A percentile compares a stretch with the other conserved stretches of the same genome.
Evolutionary conservation across 2,888 invertebrate species (phyloP).

Genomic region (Archips crataeganus): DNA sequence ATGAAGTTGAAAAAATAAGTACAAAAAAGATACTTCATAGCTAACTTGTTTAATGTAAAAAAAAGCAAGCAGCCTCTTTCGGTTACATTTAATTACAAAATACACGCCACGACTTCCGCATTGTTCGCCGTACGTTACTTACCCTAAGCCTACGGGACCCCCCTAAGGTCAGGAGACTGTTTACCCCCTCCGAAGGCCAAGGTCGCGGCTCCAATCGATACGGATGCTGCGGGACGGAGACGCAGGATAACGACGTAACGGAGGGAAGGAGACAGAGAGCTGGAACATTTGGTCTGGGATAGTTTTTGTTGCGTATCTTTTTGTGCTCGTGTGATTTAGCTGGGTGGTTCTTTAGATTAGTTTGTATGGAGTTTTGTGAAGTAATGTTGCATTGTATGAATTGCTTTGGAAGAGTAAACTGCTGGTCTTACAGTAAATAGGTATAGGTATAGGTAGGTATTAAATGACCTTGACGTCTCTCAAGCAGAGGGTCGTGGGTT

Average conservation of each 20-base stretch:
- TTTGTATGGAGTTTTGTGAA: too few species aligned
- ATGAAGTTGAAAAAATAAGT: too few species aligned
- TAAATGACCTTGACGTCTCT: too few species aligned
- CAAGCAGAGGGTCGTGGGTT: too few species aligned
- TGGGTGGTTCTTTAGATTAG: not conserved
- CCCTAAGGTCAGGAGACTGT: constrained; percentile 64
- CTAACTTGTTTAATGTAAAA: too few species aligned
- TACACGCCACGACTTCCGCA: not conserved
- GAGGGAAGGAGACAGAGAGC: not conserved
- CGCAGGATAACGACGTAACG: constrained; percentile 33
- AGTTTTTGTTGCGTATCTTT: constrained; percentile 1
- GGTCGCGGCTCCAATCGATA: constrained; percentile 74
- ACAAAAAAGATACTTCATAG: too few species aligned
- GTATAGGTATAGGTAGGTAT: too few species aligned
- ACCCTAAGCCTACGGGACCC: not conserved
- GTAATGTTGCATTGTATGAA: too few species aligned
- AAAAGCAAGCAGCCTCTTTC: too few species aligned
- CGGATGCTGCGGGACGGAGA: constrained; percentile 71
- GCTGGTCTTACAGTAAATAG: too few species aligned
- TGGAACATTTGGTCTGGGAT: not conserved
- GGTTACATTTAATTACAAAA: too few species aligned
- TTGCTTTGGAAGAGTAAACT: too few species aligned
- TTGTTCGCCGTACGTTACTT: not conserved
- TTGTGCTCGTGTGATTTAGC: not conserved
- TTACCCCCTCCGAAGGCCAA: constrained; percentile 70